Base-by-base conservation (phyloP, 1,140 invertebrate species). In the Danaus plexippus region DNA sequence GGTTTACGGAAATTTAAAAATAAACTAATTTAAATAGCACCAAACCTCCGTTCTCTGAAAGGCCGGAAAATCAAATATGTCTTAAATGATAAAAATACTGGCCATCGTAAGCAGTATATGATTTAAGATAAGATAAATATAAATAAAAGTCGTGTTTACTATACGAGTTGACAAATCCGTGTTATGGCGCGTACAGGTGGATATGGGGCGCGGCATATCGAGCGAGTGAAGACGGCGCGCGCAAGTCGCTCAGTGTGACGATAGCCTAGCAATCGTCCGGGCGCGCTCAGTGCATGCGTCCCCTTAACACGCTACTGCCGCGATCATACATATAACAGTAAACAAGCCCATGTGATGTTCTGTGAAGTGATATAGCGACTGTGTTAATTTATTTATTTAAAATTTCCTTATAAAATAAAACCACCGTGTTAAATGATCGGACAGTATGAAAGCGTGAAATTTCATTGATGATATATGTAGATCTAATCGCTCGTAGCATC, bases 101-200 rank as follows among this genome's bases (percentile, higher is more conserved):
- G 22, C 7, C 22, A 32, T 32, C 22, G 22, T 32, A 32, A 32
- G 22, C 7, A 32, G 22, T 32, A 8, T 32, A 32, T 32, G 22
- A 32, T 32, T 32, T 32, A 32, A 32, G 22, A 32, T 32, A 32
- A 32, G 22, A 32, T 32, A 32, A 32, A 32, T 32, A 32, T 32
- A 32, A 32, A 32, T 32, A 32, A 32, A 32, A 32, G 58, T 54
- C 54, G 60, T 71, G 71, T 73, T 74, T 72, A 71, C 66, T 63
- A 61, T 46, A 15, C 43, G 57, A 57, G 62, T 68, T 64, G 57
- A 66, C 61, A 63, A 75, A 76, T 72, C 67, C 67, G 66, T 80
- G 80, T 84, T 77, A 65, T 84, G 80, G 73, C 74, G 66, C 75
- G 64, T 71, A 84, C 78, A 84, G 80, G 80, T 84, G 80, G 78